phyloP scores from a whole-genome alignment of 1,140 invertebrate genomes.

The Thaumetopoea pityocampa region DNA sequence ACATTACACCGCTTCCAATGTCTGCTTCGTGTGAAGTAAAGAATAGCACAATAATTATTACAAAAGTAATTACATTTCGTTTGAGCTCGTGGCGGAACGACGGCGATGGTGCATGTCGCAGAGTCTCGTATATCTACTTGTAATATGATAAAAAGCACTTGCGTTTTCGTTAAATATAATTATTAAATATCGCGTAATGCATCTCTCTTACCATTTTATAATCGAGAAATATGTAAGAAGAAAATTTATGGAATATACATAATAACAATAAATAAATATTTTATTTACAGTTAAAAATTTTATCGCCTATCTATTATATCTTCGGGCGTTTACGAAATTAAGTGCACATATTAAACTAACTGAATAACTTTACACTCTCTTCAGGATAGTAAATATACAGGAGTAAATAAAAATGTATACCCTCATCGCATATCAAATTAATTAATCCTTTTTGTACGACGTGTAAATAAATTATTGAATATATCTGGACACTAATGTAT shows the following conservation, averaged over 20 bases:
- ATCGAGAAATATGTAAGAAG: conserved; percentile 69
- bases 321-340: conserved; percentile 29
- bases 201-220: conserved; percentile 65
- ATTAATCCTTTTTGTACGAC: no score
- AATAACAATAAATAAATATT: conserved; percentile 74
- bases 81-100: conserved; percentile 2
- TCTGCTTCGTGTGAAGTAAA: conserved; percentile 22
- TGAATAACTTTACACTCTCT: conserved; percentile 13
- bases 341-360: conserved; percentile 8
- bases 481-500: no score
- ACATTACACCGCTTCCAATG: conserved; percentile 9
- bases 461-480: no score
- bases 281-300: conserved; percentile 73
- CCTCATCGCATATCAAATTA: no score
- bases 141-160: conserved; percentile 62
- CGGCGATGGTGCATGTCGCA: conserved; percentile 1
- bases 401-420: no score
- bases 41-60: conserved; percentile 22
- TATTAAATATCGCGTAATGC: conserved; percentile 58
- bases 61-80: conserved; percentile 24
- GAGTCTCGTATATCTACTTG: conserved; percentile 30
- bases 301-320: conserved; percentile 59
- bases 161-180: conserved; percentile 42
- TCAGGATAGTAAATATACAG: no score
- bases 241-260: conserved; percentile 71